These are phyloP conservation scores for Cariama cristata DNA, from an alignment of 2,113 vertebrate genomes.

Conservation along the genomic window DNA sequence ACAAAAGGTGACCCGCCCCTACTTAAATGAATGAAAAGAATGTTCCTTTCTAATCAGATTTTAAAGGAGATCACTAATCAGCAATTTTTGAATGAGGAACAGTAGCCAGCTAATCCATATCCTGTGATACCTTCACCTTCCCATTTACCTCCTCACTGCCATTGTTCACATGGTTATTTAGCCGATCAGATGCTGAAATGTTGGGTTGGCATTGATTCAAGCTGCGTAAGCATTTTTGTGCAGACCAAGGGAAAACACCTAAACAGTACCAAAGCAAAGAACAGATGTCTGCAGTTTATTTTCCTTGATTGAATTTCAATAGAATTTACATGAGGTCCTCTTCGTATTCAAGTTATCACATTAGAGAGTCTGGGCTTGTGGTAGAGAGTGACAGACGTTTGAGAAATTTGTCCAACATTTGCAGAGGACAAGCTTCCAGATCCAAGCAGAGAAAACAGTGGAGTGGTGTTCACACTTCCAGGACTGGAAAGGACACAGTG, in stretches of 20 bases:
- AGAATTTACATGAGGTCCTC: constrained; percentile 62
- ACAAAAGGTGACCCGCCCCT: neutral
- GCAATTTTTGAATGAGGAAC: constrained; percentile 29
- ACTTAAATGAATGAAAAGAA: constrained; percentile 41
- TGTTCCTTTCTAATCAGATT: constrained; percentile 44
- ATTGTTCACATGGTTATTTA: constrained; percentile 47
- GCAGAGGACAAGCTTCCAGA: neutral
- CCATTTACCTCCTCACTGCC: constrained; percentile 25
- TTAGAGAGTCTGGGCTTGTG: constrained; percentile 47
- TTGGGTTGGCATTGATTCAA: constrained; percentile 41
- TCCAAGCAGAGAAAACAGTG: neutral
- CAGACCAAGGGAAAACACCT: constrained; percentile 50
- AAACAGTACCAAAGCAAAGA: constrained; percentile 35
- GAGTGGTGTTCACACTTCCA: neutral
- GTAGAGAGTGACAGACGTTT: constrained; percentile 8
- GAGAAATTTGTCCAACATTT: neutral
- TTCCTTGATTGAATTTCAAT: constrained; percentile 69
- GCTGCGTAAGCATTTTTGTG: constrained; percentile 49
- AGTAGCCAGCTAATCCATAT: constrained; percentile 31
- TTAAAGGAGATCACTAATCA: constrained; percentile 48
- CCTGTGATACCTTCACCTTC: constrained; percentile 39
- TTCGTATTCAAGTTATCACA: constrained; percentile 60
- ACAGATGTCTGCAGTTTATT: constrained; percentile 72
- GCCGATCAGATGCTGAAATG: constrained; percentile 13
- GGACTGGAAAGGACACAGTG: neutral